Base-by-base conservation (phyloP, 2,113 vertebrate genomes). In the Eurypyga helias region DNA sequence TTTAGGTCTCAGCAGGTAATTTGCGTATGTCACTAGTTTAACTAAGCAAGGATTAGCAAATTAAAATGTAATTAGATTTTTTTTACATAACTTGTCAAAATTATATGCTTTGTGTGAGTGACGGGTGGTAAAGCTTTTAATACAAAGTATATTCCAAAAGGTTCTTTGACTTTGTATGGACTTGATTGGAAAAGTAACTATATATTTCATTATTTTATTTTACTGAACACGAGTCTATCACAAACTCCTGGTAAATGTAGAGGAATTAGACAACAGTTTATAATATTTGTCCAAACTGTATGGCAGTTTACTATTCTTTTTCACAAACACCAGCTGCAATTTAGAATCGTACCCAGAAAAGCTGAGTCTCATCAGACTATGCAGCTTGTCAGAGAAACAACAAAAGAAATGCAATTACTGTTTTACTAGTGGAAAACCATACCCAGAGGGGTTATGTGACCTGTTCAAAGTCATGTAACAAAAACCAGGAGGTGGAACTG, bases 21-120 rank as follows among this genome's bases (percentile, higher is more conserved):
- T 97, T 98, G 87, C 82, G 94, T 96, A 89, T 98, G 96, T 97
- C 96, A 97, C 82, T 73, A 82, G 90, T 97, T 98, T 97, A 95
- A 81, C 62, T 90, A 89, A 87, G 93, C 78, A 97, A 97, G 96
- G 94, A 97, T 98, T 97, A 97, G 33, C 69, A 97, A 98, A 98
- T 97, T 97, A 96, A 97, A 97, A 97, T 88, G 64, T 81, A 98
- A 98, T 97, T 96, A 97, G 41, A 14, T 2, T 49, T 93, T 95
- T 96, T 49, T 43, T 92, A 48, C 75, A 85, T 95, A 92, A 97
- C 97, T 97, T 97, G 73, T 85, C 85, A 96, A 97, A 98, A 98
- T 97, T 96, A 92, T 69, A 86, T 95, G 91, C 84, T 98, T 96
- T 97, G 24, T 94, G 36, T 90, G 90, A 96, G 86, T 91, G 97